Conservation (phyloP, 1,140 invertebrate species). For the Orius insidiosus region DNA sequence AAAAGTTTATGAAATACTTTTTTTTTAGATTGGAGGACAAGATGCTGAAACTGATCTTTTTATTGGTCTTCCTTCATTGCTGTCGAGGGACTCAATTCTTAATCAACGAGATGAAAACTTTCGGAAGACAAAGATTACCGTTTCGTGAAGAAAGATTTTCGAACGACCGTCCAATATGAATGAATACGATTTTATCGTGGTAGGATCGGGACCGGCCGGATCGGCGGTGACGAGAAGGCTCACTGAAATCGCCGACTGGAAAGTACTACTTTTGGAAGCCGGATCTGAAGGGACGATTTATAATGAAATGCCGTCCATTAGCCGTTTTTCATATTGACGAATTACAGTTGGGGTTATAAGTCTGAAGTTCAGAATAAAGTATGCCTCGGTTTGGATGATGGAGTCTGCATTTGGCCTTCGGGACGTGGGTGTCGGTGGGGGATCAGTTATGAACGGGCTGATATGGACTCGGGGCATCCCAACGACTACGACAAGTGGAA, state of each 20-base stretch:
- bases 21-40: too few relatives aligned
- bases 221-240: slow-evolving; percentile 37
- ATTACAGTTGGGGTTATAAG: neutral
- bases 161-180: slow-evolving; percentile 19
- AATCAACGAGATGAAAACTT: too few relatives aligned
- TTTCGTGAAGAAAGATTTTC: slow-evolving; percentile 20
- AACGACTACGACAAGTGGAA: slow-evolving; percentile 62
- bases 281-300: neutral
- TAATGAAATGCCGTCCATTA: neutral
- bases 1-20: too few relatives aligned
- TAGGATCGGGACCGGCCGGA: slow-evolving; percentile 38
- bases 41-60: too few relatives aligned
- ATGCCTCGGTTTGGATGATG: neutral
- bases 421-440: slow-evolving; percentile 2
- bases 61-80: too few relatives aligned
- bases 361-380: neutral
- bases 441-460: slow-evolving; percentile 54
- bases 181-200: slow-evolving; percentile 23
- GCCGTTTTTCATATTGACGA: neutral
- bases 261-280: neutral
- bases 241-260: slow-evolving; percentile 27
- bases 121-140: slow-evolving; percentile 11
- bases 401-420: slow-evolving; percentile 3
- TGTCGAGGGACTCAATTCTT: too few relatives aligned
- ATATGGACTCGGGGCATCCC: slow-evolving; percentile 69